Evolutionary conservation across 2,888 invertebrate species (phyloP).

Genomic region (Drosophila birchii): DNA sequence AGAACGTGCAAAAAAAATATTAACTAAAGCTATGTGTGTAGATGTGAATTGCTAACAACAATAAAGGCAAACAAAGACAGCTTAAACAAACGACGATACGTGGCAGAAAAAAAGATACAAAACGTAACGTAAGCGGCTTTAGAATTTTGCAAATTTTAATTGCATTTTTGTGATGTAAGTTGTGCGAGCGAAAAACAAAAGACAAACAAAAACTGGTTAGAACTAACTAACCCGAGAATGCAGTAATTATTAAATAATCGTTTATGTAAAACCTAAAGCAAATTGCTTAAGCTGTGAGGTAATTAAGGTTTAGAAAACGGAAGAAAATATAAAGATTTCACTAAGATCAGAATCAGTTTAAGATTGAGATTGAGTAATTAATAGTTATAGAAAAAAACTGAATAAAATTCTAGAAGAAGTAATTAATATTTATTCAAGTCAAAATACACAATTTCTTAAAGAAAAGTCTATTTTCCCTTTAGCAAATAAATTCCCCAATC

Average conservation of each 20-base stretch:
- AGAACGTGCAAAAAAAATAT: constrained; percentile 44
- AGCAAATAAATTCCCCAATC: not conserved
- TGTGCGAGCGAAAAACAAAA: constrained; percentile 18
- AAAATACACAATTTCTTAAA: not conserved
- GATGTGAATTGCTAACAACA: constrained; percentile 20
- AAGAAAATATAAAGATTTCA: not conserved
- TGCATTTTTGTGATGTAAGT: constrained; percentile 78
- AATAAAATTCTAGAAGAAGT: not conserved
- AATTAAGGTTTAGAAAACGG: not conserved
- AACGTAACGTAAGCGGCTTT: constrained; percentile 64
- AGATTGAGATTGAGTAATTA: not conserved
- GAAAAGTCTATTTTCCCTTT: not conserved
- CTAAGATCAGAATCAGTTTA: not conserved
- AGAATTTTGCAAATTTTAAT: constrained; percentile 63
- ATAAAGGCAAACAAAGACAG: constrained; percentile 29
- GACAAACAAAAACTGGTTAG: constrained; percentile 17
- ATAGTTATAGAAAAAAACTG: not conserved
- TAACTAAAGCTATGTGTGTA: constrained; percentile 2
- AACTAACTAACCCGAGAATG: not conserved
- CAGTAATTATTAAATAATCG: constrained; percentile 20
- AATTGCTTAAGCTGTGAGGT: not conserved
- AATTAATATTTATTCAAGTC: not conserved
- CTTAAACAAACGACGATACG: constrained; percentile 15
- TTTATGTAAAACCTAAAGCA: not conserved
- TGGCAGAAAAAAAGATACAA: constrained; percentile 35